Base-by-base conservation (phyloP, 2,113 vertebrate species). In the Eulemur rufifrons region DNA sequence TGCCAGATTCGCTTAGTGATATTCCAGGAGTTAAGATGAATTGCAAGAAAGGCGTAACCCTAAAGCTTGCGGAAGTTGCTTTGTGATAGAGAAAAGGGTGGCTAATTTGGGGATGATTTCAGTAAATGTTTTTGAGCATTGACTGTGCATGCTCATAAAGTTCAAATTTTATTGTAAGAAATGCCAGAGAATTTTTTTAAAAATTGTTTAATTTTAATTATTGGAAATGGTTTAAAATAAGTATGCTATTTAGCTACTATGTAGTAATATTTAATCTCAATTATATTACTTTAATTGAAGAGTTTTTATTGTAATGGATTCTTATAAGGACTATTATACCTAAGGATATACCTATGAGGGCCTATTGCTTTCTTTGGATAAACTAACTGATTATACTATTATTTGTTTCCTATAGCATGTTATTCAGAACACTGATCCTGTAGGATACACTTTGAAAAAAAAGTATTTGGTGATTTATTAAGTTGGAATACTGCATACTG, bases 221-320 rank as follows among this genome's bases (percentile, higher is more conserved):
- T 81, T 96, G 15, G 52, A 50, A 82, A 13, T 93, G 56, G 37
- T 39, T 92, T 94, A 61, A 93, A 61, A 83, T 89, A 52, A 74
- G 5, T 61, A 64, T 10, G 2, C 73, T 81, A 25, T 84, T 84
- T 95, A 59, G 32, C 47, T 89, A 42, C 10, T 63, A 56, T 94
- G 20, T 37, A 47, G 13, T 86, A 89, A 39, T 73, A 95, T 77
- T 73, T 73, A 34, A 86, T 82, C 37, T 78, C 61, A 84, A 15
- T 61, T 91, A 73, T 63, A 42, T 39, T 91, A 42, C 29, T 84
- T 86, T 52, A 64, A 25, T 17, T 71, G 83, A 83, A 87, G 45
- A 61, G n/a, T 76, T 95, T 95, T 92, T 77, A 52, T 82, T 93
- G 3, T 69, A 59, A n/a, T 73, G 61, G 29, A 47, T 81, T 84